Base-by-base conservation (phyloP, 2,113 vertebrate genomes). In the Grammomys dolichurus region DNA sequence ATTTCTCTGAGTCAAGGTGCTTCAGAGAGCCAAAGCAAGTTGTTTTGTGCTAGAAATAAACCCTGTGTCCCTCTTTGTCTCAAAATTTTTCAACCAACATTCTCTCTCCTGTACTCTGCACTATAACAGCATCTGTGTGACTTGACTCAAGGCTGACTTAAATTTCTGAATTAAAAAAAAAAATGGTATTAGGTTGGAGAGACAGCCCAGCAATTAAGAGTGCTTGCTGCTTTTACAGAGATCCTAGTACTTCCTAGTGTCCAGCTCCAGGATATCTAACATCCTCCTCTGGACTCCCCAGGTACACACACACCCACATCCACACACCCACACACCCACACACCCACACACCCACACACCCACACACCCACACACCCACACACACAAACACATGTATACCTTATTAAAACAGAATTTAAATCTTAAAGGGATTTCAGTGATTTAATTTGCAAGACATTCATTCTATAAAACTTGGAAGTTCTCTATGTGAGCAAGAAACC, bases 101-200 rank as follows among this genome's bases (percentile, higher is more conserved):
- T 87, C 73, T 93, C 43, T 87, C 46, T 93, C 81, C 58, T 84
- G 19, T 89, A 72, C 28, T 69, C 80, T 58, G 17, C 60, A 19
- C 58, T 51, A 43, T 14, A 89, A 20, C 40, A 56, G 69, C 46
- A 22, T 84, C 69, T 84, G 10, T 75, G 69, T 54, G 40, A 72
- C 77, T 94, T 31, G 60, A 81, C 5, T 7, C 58, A 81, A 58
- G 65, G 65, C n/a, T 82, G 90, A 36, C 24, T 82, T 75, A 54
- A 86, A 81, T 69, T 95, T 96, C 65, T 86, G 81, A 89, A 95
- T 58, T 48, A 19, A 51, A 60, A 93, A 87, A 20, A 82, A n/a
- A 43, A 40, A 22, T 40, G n/a, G 8, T 33, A 11, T 63, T 1
- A 26, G 56, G 56, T 28, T 63, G 28, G 43, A 48, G 40, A 67